Conservation (phyloP, 2,797 vertebrate species). For the Arnoldichthys spilopterus region DNA sequence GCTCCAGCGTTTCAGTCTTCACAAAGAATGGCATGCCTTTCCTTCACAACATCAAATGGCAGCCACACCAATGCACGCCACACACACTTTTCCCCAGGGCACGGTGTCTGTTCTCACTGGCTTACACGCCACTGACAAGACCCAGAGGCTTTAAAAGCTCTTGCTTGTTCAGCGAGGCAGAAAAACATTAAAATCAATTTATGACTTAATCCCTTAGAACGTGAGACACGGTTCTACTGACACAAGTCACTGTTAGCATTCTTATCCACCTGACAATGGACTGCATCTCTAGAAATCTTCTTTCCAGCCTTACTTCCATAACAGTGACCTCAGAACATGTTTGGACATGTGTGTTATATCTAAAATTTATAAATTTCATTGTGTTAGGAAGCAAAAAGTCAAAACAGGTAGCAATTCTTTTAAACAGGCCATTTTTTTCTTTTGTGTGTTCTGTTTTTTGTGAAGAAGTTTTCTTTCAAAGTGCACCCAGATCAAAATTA, state of each 20-base stretch:
- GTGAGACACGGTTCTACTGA: constrained; percentile 13
- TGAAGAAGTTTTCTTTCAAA: too few relatives aligned
- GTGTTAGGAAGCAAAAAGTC: too few relatives aligned
- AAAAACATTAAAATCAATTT: constrained; percentile 22
- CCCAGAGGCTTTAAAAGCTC: constrained; percentile 26
- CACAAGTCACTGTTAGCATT: constrained; percentile 2
- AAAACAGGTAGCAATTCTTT: too few relatives aligned
- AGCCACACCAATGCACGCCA: not conserved
- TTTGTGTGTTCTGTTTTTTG: too few relatives aligned
- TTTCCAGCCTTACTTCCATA: too few relatives aligned
- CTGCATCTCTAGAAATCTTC: not conserved
- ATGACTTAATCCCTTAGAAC: constrained; percentile 19
- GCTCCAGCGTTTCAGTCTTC: constrained; percentile 20
- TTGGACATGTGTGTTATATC: too few relatives aligned
- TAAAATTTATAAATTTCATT: too few relatives aligned
- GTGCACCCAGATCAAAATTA: too few relatives aligned
- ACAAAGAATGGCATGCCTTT: constrained; percentile 15
- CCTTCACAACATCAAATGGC: constrained; percentile 10
- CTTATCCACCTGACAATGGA: not conserved
- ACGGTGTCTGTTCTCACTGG: not conserved
- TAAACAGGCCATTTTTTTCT: too few relatives aligned
- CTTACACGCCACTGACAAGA: constrained; percentile 16
- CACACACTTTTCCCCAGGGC: not conserved
- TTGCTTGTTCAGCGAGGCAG: constrained; percentile 26
- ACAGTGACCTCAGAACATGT: too few relatives aligned